Percentiles rank a stretch among this genome's conserved stretches.
Evolutionary conservation across 2,797 vertebrate species (phyloP).

Genomic region (Pangasius mekongensis): DNA sequence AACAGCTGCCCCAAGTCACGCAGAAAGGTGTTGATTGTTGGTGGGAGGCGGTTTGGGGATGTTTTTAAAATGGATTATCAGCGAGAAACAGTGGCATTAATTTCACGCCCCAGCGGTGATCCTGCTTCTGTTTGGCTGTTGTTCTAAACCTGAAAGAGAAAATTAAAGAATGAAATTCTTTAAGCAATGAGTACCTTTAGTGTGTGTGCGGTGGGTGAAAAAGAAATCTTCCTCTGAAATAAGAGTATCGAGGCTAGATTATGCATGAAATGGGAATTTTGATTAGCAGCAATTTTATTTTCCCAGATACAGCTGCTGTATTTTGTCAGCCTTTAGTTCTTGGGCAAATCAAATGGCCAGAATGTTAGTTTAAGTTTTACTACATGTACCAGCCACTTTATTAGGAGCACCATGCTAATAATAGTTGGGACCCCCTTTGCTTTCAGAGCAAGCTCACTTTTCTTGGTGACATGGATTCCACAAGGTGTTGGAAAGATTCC

Average conservation of each 20-base stretch:
- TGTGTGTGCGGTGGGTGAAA: background rate
- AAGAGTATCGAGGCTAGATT: background rate
- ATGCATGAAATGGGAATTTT: conserved; percentile 14
- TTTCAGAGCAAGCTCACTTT: background rate
- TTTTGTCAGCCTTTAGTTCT: background rate
- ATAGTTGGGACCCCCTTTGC: too few species aligned
- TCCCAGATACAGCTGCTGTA: background rate
- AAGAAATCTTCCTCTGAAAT: background rate
- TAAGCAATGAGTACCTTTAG: conserved; percentile 18
- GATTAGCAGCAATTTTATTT: conserved; percentile 6
- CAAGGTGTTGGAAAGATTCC: background rate
- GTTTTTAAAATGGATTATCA: conserved; percentile 66
- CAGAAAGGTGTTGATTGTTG: conserved; percentile 51
- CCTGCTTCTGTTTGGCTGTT: conserved; percentile 44
- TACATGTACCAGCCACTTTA: background rate
- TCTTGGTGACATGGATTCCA: background rate
- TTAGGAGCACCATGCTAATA: background rate
- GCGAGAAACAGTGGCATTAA: conserved; percentile 64
- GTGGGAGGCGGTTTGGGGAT: conserved; percentile 32
- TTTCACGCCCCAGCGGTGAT: conserved; percentile 64
- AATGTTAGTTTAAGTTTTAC: background rate
- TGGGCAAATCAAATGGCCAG: background rate
- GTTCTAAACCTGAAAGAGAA: conserved; percentile 37
- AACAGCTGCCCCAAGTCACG: conserved; percentile 27
- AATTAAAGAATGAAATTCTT: conserved; percentile 12